Base-by-base conservation (phyloP, 2,888 invertebrate genomes). In the Kuschelorhynchus macadamiae region DNA sequence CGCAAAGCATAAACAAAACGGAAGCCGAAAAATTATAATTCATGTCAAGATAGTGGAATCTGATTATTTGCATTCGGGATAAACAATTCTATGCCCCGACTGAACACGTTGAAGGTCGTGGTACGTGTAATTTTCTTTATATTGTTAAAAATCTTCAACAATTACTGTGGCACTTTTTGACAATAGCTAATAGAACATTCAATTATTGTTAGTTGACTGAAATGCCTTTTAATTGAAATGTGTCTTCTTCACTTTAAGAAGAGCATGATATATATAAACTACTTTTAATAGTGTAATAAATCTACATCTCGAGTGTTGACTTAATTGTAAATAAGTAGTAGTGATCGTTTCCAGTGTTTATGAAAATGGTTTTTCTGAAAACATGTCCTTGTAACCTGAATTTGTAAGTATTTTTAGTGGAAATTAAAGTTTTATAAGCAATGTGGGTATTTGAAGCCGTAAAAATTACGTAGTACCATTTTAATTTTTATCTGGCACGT, bases 361-460 rank as follows among this genome's bases (percentile, higher is more conserved):
- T 30, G 14, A 46, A 14, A 14, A 67, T 67, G 67, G 53, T 67
- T 17, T 55, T 56, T n/a, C 56, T 60, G 20, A 47, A 39, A 25
- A 25, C 55, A 0, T 67, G 67, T 36, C 67, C 67, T 2, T 67
- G 46, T 46, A 67, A 61, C 42, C 32, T 67, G 8, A 41, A 20
- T 55, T 42, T 61, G 67, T 67, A 55, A 67, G 67, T 67, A 59
- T 57, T 21, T 18, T 56, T 12, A 25, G 50, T 39, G 42, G 14
- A 53, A 41, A 36, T 30, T 8, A 12, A 11, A 14, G 41, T 42
- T 52, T 41, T 30, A 42, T 56, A 17, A 12, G 17, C 16, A 20
- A 11, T 42, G 14, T 16, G n/a, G 17, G 14, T 3, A 11, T 41
- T 41, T 41, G 8, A 33, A 33, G 41, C 12, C 17, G 12, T 47